Conservation (phyloP, 2,113 vertebrate species). For the Pseudopipra pipra region DNA sequence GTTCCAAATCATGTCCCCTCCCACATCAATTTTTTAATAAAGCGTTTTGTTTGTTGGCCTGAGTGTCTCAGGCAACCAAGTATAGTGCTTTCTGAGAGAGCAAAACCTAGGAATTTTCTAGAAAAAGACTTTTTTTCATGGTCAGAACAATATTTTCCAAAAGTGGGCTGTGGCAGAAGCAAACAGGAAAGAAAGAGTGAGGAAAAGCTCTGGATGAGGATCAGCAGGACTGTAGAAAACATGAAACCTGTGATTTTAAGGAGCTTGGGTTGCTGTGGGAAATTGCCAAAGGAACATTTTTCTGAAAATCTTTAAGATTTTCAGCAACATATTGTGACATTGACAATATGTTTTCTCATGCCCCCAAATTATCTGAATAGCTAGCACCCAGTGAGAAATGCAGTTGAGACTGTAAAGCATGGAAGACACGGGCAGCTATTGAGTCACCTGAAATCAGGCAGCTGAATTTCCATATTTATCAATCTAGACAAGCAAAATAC, state of each 20-base stretch:
- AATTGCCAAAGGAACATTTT: neutral
- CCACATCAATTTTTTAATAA: neutral
- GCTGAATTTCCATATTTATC: neutral
- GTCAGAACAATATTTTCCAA: neutral
- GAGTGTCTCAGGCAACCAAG: neutral
- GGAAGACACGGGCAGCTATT: neutral
- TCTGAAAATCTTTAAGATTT: neutral
- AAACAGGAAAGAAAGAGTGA: neutral
- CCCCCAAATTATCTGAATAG: neutral
- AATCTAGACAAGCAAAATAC: neutral
- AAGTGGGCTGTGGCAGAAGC: neutral
- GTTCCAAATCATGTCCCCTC: neutral
- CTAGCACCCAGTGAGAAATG: neutral
- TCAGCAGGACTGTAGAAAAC: neutral
- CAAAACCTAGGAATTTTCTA: neutral
- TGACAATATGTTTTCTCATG: neutral
- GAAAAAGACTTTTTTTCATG: neutral
- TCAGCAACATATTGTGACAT: neutral
- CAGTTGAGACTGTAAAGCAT: neutral
- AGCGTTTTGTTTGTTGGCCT: neutral
- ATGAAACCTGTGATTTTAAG: neutral
- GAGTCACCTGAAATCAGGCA: neutral
- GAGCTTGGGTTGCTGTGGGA: neutral
- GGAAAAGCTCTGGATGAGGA: neutral
- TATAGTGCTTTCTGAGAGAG: neutral